Evolutionary conservation across 1,140 invertebrate species (phyloP).

Genomic region (Plutomurus gul): DNA sequence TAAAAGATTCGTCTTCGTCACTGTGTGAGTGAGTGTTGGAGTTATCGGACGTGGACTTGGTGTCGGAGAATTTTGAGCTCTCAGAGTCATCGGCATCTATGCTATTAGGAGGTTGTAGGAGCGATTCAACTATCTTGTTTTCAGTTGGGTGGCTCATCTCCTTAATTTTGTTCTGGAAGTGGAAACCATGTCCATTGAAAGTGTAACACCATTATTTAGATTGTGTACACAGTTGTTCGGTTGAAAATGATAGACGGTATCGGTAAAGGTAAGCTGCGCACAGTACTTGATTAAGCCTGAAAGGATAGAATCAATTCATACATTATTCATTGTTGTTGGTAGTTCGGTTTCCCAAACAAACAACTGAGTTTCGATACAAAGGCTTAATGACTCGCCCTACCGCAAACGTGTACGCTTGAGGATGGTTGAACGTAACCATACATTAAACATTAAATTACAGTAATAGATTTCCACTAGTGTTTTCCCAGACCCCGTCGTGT

Average conservation of each 20-base stretch:
- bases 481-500: no score
- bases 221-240: neutral
- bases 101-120: neutral
- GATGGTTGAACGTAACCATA: no score
- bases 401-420: no score
- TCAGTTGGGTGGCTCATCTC: constrained; percentile 9
- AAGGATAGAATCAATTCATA: neutral
- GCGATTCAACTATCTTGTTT: neutral
- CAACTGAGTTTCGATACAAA: no score
- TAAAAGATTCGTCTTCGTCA: neutral
- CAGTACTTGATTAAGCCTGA: no score
- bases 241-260: neutral
- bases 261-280: neutral
- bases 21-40: neutral
- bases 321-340: no score
- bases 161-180: neutral
- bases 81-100: neutral
- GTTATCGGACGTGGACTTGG: neutral
- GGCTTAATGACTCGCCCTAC: no score
- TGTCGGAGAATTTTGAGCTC: neutral
- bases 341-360: no score
- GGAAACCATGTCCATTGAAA: neutral
- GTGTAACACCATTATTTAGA: neutral
- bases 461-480: no score
- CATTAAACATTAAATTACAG: no score